phyloP scores from a whole-genome alignment of 2,113 vertebrate genomes.

The Anser brachyrhynchus region DNA sequence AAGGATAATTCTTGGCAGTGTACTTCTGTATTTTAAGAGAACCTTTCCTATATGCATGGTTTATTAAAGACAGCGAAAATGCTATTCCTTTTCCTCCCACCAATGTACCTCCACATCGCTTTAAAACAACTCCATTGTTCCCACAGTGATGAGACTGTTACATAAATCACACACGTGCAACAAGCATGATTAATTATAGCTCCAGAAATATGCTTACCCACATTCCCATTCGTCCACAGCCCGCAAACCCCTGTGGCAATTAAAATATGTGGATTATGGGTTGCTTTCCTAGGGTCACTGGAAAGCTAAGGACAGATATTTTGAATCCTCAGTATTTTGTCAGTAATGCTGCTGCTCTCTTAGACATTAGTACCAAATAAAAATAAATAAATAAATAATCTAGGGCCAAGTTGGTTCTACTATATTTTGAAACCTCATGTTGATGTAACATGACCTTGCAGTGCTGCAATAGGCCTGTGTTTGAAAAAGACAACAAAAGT shows the following conservation, averaged over 20 bases:
- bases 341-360: slow-evolving; percentile 5
- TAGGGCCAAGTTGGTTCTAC: background rate
- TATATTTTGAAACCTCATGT: slow-evolving; percentile 46
- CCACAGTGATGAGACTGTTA: background rate
- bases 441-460: slow-evolving; percentile 36
- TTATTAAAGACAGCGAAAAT: background rate
- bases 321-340: slow-evolving; percentile 12
- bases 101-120: background rate
- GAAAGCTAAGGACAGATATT: slow-evolving; percentile 47
- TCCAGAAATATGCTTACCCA: slow-evolving; percentile 22
- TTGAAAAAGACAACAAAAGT: background rate
- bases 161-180: background rate
- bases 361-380: background rate
- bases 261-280: slow-evolving; percentile 46
- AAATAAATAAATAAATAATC: slow-evolving; percentile 5
- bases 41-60: background rate
- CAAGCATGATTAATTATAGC: slow-evolving; percentile 47
- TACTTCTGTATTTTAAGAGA: background rate
- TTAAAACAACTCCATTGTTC: background rate
- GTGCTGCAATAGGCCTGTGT: slow-evolving; percentile 4
- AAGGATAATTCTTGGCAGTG: background rate
- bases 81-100: background rate
- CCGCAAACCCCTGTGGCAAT: slow-evolving; percentile 52
- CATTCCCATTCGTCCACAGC: slow-evolving; percentile 41
- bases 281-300: slow-evolving; percentile 34